Conservation (phyloP, 2,113 vertebrate genomes). For the Paracanthobrama guichenoti region DNA sequence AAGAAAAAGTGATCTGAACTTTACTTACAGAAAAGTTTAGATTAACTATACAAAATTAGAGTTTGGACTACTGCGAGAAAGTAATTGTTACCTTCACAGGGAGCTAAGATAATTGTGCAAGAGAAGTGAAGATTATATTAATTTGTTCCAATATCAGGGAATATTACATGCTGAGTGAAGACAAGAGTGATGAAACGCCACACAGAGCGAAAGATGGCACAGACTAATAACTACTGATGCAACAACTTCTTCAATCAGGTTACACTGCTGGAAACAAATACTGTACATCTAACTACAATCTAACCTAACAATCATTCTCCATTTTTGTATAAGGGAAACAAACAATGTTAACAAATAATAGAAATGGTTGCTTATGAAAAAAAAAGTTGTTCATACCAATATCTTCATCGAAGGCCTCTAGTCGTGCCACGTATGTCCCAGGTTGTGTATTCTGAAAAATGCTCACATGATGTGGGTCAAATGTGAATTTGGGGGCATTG, state of each 20-base stretch:
- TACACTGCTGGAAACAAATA: background rate
- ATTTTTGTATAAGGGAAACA: background rate
- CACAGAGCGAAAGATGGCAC: conserved; percentile 10
- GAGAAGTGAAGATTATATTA: background rate
- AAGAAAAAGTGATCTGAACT: background rate
- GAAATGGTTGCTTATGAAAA: background rate
- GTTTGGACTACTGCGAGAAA: background rate
- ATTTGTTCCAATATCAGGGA: background rate
- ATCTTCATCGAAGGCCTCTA: conserved; percentile 81
- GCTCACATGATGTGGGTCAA: conserved; percentile 77
- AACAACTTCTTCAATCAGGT: conserved; percentile 10
- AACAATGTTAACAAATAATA: background rate
- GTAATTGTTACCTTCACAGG: background rate
- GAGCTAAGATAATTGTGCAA: background rate
- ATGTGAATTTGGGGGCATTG: conserved; percentile 80
- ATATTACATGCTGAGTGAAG: background rate
- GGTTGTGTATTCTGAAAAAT: conserved; percentile 85
- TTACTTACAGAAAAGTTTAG: background rate
- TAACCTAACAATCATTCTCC: background rate
- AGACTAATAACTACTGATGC: background rate
- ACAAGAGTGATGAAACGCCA: background rate
- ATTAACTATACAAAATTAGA: background rate
- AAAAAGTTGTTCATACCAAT: conserved; percentile 69
- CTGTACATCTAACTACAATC: background rate
- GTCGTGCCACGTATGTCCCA: conserved; percentile 76